Conservation (phyloP, 2,888 invertebrate genomes). For the Aproaerema taeniolella region DNA sequence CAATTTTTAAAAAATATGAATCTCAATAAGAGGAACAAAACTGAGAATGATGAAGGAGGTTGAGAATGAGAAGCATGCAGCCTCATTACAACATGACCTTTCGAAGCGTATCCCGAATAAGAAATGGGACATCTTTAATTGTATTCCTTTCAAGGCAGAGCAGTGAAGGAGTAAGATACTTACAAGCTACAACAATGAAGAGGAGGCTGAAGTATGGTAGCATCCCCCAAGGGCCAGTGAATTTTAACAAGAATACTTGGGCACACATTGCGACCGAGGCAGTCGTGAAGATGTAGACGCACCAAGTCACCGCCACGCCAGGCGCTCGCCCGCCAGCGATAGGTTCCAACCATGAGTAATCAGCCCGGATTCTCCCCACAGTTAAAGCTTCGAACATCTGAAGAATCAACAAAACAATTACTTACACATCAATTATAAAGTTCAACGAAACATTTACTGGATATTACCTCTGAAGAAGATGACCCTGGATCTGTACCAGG, state of each 20-base stretch:
- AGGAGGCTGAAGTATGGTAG: slow-evolving; percentile 79
- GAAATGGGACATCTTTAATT: too few species aligned
- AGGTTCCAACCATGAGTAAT: slow-evolving; percentile 85
- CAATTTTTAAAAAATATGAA: too few species aligned
- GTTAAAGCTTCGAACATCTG: slow-evolving; percentile 78
- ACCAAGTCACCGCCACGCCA: slow-evolving; percentile 83
- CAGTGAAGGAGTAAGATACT: too few species aligned
- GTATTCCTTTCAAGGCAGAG: too few species aligned
- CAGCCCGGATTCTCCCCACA: slow-evolving; percentile 86
- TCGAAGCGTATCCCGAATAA: too few species aligned
- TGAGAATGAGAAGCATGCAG: too few species aligned
- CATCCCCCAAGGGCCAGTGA: slow-evolving; percentile 81
- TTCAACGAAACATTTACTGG: too few species aligned
- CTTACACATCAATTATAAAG: background rate
- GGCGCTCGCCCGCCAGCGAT: slow-evolving; percentile 85
- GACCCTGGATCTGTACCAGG: slow-evolving; percentile 79
- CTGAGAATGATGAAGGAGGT: too few species aligned
- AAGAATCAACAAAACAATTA: slow-evolving; percentile 18
- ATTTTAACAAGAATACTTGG: slow-evolving; percentile 79
- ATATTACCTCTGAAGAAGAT: slow-evolving; percentile 73
- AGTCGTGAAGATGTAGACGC: slow-evolving; percentile 83
- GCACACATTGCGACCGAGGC: slow-evolving; percentile 84
- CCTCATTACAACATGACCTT: too few species aligned
- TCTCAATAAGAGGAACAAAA: too few species aligned
- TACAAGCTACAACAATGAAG: slow-evolving; percentile 80